Base-by-base conservation (phyloP, 2,797 vertebrate genomes). In the Poecilia velifera region DNA sequence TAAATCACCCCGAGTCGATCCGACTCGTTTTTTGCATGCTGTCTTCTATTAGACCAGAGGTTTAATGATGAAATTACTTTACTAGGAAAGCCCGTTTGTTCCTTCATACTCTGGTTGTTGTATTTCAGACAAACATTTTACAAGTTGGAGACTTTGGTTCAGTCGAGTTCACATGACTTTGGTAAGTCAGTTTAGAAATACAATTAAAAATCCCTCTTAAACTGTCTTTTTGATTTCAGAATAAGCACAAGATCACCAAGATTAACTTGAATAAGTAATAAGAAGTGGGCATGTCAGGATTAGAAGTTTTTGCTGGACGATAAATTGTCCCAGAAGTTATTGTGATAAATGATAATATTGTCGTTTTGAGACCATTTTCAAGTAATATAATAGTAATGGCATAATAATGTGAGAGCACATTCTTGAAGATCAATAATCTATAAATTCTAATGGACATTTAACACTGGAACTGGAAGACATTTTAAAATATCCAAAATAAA, bases 131-230 rank as follows among this genome's bases (percentile, higher is more conserved):
- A 99, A 91, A 96, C 95, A 57, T 87, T 99, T 39, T 86, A 96
- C 86, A 96, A 89, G 74, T 91, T 99, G 92, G 97, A 99, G 95
- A 92, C 89, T 45, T 90, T 99, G 90, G 93, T 96, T 68, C 95
- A 97, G 85, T 94, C 91, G 76, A 93, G 85, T 84, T 97, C 96
- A 9, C 95, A 96, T 93, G 97, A 99, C 93, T 98, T 99, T 94
- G 97, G 98, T 99, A 97, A 97, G 96, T 90, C 88, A 84, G 6
- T 70, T n/a, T 66, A 53, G 71, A 20, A 28, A 53, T 73, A 43
- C 49, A 14, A 77, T 74, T 36, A 14, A 57, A 18, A 31, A 6
- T 72, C 9, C 34, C 46, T 45, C 18, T 49, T 41, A 55, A 55
- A 10, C n/a, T 57, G 20, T 49, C 3, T 72, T 57, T 79, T 25